Evolutionary conservation across 2,888 invertebrate species (phyloP).

Genomic region (Megastigmus dorsalis): DNA sequence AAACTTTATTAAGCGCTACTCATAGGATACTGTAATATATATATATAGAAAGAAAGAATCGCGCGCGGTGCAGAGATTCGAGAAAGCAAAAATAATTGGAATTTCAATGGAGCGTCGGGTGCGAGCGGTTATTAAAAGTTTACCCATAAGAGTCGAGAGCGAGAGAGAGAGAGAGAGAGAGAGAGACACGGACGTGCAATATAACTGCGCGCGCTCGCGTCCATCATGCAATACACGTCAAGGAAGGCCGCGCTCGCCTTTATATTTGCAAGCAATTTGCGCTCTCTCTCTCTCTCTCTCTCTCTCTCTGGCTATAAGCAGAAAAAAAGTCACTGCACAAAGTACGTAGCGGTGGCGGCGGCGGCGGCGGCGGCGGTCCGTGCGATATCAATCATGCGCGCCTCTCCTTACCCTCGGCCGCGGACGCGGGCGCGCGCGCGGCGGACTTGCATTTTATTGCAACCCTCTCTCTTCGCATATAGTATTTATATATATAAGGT

Average conservation of each 20-base stretch:
- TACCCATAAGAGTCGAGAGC: neutral
- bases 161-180: neutral
- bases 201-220: too few species aligned
- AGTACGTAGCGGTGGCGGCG: slow-evolving; percentile 9
- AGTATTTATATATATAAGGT: too few species aligned
- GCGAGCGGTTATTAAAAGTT: neutral
- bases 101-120: neutral
- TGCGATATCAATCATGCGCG: slow-evolving; percentile 70
- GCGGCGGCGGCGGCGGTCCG: neutral
- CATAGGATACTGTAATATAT: too few species aligned
- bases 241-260: too few species aligned
- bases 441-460: slow-evolving; percentile 46
- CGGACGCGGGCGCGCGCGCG: slow-evolving; percentile 40
- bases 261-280: slow-evolving; percentile 72
- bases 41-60: too few species aligned
- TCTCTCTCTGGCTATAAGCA: too few species aligned
- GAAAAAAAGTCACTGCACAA: too few species aligned
- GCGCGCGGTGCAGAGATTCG: too few species aligned
- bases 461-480: too few species aligned
- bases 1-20: too few species aligned
- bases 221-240: too few species aligned
- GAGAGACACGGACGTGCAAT: slow-evolving; percentile 16
- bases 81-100: neutral
- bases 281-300: too few species aligned
- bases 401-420: slow-evolving; percentile 45